Evolutionary conservation across 2,797 vertebrate genomes (phyloP).

Genomic region (Brachymystax lenok): DNA sequence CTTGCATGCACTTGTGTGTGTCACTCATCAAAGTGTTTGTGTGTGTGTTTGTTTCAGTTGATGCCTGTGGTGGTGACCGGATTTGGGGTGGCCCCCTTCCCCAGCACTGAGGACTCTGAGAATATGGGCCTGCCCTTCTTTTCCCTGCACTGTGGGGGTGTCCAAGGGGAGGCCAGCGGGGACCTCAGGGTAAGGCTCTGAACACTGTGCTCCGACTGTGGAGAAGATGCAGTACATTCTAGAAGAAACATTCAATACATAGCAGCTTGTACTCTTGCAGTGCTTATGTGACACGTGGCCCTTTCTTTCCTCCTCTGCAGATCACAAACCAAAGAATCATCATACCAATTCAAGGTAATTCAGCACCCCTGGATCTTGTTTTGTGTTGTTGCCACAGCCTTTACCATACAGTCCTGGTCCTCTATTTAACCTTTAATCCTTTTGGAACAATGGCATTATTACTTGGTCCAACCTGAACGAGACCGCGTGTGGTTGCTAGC

Average conservation of each 20-base stretch:
- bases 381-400: no score
- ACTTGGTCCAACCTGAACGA: no score
- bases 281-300: not conserved
- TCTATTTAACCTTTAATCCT: no score
- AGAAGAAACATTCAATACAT: no score
- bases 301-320: conserved; percentile 49
- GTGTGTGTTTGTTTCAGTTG: conserved; percentile 47
- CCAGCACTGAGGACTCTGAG: conserved; percentile 7
- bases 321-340: conserved; percentile 57
- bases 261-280: not conserved
- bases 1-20: not conserved
- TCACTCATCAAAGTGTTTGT: not conserved
- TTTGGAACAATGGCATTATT: no score
- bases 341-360: conserved; percentile 74
- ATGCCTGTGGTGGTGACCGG: conserved; percentile 25
- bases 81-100: not conserved
- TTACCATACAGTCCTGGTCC: no score
- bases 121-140: conserved; percentile 48
- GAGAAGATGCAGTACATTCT: no score
- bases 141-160: conserved; percentile 52
- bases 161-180: conserved; percentile 53
- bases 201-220: not conserved
- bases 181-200: conserved; percentile 52
- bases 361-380: no score
- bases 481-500: no score